phyloP scores from a whole-genome alignment of 2,113 vertebrate species.

The Notiomystis cincta region DNA sequence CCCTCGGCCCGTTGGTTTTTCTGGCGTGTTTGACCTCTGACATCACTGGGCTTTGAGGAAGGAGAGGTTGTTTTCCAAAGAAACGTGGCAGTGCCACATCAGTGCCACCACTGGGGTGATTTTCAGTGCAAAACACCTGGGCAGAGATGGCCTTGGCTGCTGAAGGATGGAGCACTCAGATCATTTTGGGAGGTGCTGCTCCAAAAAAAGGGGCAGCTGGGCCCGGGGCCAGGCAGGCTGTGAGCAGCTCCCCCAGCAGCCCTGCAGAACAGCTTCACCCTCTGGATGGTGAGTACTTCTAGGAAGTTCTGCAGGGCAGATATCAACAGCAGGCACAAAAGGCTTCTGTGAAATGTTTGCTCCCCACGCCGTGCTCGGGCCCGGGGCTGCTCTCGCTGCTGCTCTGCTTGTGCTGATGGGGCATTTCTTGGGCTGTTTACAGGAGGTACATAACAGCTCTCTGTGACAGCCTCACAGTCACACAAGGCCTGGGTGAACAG shows the following conservation, averaged over 20 bases:
- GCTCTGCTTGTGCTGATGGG: not conserved
- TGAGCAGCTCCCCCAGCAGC: not conserved
- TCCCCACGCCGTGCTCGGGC: not conserved
- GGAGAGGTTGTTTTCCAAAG: not conserved
- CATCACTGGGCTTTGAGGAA: not conserved
- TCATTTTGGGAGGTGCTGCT: not conserved
- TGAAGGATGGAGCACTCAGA: not conserved
- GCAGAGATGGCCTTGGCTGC: not conserved
- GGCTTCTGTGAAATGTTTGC: not conserved
- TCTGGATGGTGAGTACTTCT: not conserved
- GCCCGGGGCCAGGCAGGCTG: not conserved
- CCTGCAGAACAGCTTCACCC: not conserved
- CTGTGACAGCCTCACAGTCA: not conserved
- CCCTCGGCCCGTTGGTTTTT: rapidly evolving
- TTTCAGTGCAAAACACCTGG: not conserved
- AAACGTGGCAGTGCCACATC: rapidly evolving
- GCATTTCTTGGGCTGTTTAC: not conserved
- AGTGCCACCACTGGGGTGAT: rapidly evolving
- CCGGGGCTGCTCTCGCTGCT: not conserved
- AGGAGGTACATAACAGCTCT: not conserved
- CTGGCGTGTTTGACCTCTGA: rapidly evolving
- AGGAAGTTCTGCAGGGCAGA: not conserved
- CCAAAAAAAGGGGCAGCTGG: not conserved
- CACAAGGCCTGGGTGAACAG: not conserved
- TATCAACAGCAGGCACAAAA: not conserved